A percentile compares a stretch with the other conserved stretches of the same genome.
Conservation (phyloP, 1,140 invertebrate species). For the Trichonephila clavipes region DNA sequence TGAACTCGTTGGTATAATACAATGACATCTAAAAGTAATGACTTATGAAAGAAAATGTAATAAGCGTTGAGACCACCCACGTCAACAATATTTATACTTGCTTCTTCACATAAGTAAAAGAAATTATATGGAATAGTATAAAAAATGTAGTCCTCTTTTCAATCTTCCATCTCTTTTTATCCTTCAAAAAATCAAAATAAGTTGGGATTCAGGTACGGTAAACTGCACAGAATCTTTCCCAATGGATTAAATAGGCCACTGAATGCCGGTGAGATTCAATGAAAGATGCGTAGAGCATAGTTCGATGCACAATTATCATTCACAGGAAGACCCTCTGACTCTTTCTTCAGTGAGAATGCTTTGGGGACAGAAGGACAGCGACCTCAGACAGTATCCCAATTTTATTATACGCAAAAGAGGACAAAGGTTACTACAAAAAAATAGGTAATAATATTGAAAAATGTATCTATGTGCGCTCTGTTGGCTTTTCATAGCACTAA, state of each 20-base stretch:
- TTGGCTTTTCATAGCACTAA: background rate
- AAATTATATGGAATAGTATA: background rate
- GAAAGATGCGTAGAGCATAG: constrained; percentile 24
- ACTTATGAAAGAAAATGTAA: background rate
- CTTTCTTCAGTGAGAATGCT: background rate
- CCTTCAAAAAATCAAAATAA: background rate
- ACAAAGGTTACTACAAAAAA: background rate
- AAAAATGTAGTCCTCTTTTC: background rate
- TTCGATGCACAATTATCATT: constrained; percentile 53
- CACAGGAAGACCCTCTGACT: background rate
- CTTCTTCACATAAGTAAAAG: background rate
- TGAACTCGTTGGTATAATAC: too few relatives aligned
- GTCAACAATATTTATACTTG: background rate
- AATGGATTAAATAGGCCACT: background rate
- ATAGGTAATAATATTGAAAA: background rate
- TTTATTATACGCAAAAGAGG: background rate
- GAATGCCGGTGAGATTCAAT: background rate
- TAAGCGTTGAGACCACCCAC: background rate
- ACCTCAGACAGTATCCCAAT: background rate
- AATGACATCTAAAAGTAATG: background rate
- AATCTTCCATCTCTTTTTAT: background rate
- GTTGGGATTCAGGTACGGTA: background rate
- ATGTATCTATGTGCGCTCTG: background rate
- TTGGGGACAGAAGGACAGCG: constrained; percentile 15
- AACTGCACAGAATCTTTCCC: background rate